phyloP scores from a whole-genome alignment of 2,888 invertebrate species.

The Mesorhabditis belari region DNA sequence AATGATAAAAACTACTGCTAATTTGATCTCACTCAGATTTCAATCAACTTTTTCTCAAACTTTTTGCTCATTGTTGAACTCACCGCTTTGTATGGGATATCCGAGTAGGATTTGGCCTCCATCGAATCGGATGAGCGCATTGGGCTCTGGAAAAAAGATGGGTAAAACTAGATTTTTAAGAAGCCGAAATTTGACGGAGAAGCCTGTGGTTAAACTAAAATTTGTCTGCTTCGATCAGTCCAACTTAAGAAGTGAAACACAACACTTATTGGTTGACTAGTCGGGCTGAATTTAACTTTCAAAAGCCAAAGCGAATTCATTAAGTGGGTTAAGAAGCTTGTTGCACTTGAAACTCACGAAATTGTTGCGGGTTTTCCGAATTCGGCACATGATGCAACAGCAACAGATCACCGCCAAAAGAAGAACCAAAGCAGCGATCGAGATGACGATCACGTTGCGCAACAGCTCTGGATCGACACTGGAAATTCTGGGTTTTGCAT shows the following conservation, averaged over 20 bases:
- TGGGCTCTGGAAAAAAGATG: slow-evolving; percentile 7
- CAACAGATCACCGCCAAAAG: slow-evolving; percentile 11
- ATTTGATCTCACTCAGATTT: no score
- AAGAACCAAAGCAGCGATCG: slow-evolving; percentile 9
- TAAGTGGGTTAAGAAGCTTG: no score
- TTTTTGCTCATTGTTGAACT: not conserved
- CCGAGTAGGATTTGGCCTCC: slow-evolving; percentile 6
- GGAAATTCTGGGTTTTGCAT: not conserved
- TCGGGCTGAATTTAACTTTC: no score
- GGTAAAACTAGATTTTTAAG: no score
- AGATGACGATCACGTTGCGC: slow-evolving; percentile 16
- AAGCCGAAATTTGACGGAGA: no score
- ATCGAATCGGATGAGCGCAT: slow-evolving; percentile 3
- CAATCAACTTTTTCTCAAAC: not conserved
- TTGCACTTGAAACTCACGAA: slow-evolving; percentile 20
- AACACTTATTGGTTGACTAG: no score
- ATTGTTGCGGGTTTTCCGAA: slow-evolving; percentile 13
- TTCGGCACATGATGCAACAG: slow-evolving; percentile 21
- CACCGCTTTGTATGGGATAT: slow-evolving; percentile 11
- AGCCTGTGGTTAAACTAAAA: no score
- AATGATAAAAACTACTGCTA: no score
- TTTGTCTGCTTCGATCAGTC: no score
- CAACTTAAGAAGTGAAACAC: no score
- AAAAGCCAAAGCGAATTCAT: no score
- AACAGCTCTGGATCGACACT: slow-evolving; percentile 10